A percentile compares a stretch with the other conserved stretches of the same genome.
Evolutionary conservation across 2,113 vertebrate species (phyloP).

Genomic region (Odocoileus virginianus): DNA sequence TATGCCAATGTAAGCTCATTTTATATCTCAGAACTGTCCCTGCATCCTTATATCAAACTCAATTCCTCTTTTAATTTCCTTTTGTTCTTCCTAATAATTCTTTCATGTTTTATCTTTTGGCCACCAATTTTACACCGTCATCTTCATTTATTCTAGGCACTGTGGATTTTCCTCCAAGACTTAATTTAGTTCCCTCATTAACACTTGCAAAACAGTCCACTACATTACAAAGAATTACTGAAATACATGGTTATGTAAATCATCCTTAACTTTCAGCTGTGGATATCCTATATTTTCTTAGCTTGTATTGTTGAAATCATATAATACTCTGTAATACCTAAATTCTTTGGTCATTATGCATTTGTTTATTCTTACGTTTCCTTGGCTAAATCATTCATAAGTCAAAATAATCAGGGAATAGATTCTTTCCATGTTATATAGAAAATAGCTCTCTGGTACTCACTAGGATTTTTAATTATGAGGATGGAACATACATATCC

Average conservation of each 20-base stretch:
- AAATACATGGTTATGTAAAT: neutral
- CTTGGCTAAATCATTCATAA: neutral
- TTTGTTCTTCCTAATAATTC: neutral
- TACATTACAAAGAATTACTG: neutral
- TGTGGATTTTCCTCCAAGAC: neutral
- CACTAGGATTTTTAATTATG: neutral
- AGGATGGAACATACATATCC: too few species aligned
- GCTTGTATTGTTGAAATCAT: neutral
- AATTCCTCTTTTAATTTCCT: neutral
- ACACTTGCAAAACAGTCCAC: neutral
- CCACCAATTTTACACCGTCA: neutral
- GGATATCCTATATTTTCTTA: neutral
- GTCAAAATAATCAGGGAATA: neutral
- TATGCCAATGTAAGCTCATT: neutral
- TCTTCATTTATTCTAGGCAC: neutral
- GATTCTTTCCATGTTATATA: neutral
- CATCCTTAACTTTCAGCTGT: neutral
- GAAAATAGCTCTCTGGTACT: neutral
- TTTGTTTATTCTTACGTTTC: neutral
- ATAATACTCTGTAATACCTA: neutral
- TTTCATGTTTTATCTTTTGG: neutral
- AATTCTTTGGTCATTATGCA: neutral
- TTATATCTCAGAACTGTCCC: neutral
- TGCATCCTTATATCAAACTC: neutral
- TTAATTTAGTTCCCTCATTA: neutral